A percentile compares a stretch with the other conserved stretches of the same genome.
Evolutionary conservation across 2,888 invertebrate genomes (phyloP).

Genomic region (Acanthacorydalis orientalis): DNA sequence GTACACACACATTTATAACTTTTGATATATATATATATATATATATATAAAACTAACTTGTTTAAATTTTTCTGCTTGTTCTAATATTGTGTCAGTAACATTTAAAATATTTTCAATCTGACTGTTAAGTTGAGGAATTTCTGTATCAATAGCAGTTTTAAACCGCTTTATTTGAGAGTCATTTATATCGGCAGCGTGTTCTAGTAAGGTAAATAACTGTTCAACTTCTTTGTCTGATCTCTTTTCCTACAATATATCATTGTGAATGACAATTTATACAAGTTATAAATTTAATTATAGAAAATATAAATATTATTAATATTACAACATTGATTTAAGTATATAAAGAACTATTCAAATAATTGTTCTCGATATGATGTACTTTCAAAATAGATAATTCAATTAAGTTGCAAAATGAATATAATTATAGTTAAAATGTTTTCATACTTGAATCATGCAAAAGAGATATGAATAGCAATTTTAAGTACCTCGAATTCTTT

Average conservation of each 20-base stretch:
- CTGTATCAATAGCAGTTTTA: slow-evolving; percentile 39
- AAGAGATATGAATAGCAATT: no score
- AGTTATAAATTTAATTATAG: no score
- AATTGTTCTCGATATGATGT: no score
- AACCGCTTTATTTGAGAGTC: slow-evolving; percentile 55
- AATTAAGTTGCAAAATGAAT: no score
- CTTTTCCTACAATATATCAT: slow-evolving; percentile 40
- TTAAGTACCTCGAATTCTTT: slow-evolving; percentile 82
- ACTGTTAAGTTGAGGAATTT: slow-evolving; percentile 42
- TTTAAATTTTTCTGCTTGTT: slow-evolving; percentile 36
- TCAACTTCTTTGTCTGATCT: slow-evolving; percentile 66
- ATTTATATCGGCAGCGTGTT: slow-evolving; percentile 60
- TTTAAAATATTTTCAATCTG: slow-evolving; percentile 47
- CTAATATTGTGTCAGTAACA: slow-evolving; percentile 41
- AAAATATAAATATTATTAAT: no score
- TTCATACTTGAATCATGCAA: slow-evolving; percentile 3
- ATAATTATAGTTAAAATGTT: neutral
- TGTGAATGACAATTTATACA: no score
- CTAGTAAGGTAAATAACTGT: slow-evolving; percentile 56
- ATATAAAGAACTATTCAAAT: no score
- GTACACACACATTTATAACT: neutral
- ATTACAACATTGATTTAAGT: no score
- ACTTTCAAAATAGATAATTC: no score
- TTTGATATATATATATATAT: no score
- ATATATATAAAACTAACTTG: slow-evolving; percentile 26